These are phyloP conservation scores for Acanthosepion lycidas DNA, from an alignment of 2,888 invertebrate species.

Conservation along the genomic window DNA sequence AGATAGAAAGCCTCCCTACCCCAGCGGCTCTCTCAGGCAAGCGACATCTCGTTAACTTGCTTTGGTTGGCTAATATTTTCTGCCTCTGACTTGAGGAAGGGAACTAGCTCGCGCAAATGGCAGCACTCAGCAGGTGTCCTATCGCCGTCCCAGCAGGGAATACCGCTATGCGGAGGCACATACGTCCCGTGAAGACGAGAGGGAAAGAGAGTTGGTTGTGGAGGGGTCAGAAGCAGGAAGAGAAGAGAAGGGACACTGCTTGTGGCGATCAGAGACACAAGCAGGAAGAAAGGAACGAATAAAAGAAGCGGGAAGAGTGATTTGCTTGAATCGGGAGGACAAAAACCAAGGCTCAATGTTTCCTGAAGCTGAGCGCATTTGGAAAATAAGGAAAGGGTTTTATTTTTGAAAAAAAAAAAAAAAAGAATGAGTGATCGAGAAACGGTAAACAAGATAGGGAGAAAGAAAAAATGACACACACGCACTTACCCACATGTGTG, in stretches of 20 bases:
- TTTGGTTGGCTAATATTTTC: not conserved
- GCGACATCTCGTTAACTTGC: conserved; percentile 33
- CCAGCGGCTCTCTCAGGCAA: not conserved
- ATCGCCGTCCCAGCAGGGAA: not conserved
- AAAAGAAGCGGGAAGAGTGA: not conserved
- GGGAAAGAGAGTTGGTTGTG: not conserved
- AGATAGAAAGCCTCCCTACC: not conserved
- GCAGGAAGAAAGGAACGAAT: not conserved
- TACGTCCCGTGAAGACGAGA: conserved; percentile 3
- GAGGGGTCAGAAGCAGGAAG: not conserved
- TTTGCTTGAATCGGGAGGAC: not conserved
- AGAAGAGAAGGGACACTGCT: not conserved
- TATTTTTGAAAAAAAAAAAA: not conserved
- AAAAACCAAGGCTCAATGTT: not conserved
- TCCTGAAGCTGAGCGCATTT: not conserved
- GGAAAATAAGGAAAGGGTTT: not conserved
- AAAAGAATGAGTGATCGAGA: not conserved
- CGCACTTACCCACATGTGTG: not conserved
- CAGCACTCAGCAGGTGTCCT: conserved; percentile 33
- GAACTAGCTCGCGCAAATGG: not conserved
- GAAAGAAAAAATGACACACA: not conserved
- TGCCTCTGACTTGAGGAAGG: not conserved
- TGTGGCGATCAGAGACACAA: not conserved
- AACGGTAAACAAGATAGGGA: not conserved
- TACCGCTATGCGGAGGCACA: conserved; percentile 2